phyloP scores from a whole-genome alignment of 2,113 vertebrate genomes.

The Neodon shergylaensis region DNA sequence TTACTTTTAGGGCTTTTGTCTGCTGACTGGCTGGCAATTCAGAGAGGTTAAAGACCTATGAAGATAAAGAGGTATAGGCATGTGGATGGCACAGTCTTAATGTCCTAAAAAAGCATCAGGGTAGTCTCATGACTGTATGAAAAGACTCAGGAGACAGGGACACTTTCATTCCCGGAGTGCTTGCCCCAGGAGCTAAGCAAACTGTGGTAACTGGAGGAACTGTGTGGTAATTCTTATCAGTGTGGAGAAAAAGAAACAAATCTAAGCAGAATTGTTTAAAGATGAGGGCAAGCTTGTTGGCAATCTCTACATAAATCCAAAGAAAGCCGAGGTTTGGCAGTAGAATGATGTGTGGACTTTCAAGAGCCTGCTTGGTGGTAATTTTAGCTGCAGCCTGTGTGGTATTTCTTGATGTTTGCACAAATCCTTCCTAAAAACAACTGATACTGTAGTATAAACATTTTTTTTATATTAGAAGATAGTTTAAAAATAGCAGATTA shows the following conservation, averaged over 20 bases:
- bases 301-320: neutral
- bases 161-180: neutral
- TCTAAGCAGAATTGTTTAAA: neutral
- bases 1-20: constrained; percentile 93
- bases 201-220: neutral
- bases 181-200: neutral
- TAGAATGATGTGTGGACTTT: neutral
- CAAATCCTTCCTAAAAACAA: neutral
- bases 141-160: neutral
- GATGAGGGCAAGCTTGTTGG: neutral
- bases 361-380: neutral
- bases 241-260: neutral
- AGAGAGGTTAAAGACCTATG: constrained; percentile 93
- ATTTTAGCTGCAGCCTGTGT: neutral
- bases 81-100: constrained; percentile 97
- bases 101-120: constrained; percentile 70
- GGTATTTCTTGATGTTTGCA: neutral
- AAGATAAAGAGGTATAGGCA: constrained; percentile 99
- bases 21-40: constrained; percentile 94
- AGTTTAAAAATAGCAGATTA: neutral
- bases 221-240: neutral
- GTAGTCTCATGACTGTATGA: neutral
- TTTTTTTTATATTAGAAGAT: neutral
- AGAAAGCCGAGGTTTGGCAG: neutral
- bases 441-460: neutral